Percentiles rank a stretch among this genome's conserved stretches.
Conservation (phyloP, 2,797 vertebrate species). For the Hemibagrus guttatus region DNA sequence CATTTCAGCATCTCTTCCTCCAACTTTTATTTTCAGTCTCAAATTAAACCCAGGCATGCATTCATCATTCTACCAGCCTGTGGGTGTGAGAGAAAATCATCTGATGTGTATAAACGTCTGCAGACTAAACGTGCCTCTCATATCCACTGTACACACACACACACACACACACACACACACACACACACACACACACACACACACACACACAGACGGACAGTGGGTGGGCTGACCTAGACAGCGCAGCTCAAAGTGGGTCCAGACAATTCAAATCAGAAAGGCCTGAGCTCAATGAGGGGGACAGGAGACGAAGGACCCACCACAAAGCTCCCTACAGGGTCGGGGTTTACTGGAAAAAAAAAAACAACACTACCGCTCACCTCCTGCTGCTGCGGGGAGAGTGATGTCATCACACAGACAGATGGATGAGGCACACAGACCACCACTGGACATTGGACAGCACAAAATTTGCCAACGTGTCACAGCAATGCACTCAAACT, state of each 20-base stretch:
- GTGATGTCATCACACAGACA: slow-evolving; percentile 55
- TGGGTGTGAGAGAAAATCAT: slow-evolving; percentile 45
- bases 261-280: slow-evolving; percentile 67
- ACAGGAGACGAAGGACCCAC: slow-evolving; percentile 54
- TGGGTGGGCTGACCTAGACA: slow-evolving; percentile 68
- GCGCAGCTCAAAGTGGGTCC: slow-evolving; percentile 65
- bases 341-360: slow-evolving; percentile 57
- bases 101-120: slow-evolving; percentile 35
- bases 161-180: slow-evolving; percentile 35
- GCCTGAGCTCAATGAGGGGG: slow-evolving; percentile 58
- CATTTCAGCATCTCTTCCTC: slow-evolving; percentile 8
- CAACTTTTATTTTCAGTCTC: slow-evolving; percentile 18
- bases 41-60: slow-evolving; percentile 40
- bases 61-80: slow-evolving; percentile 25
- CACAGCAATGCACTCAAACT: slow-evolving; percentile 38
- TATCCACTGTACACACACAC: slow-evolving; percentile 37
- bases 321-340: slow-evolving; percentile 63
- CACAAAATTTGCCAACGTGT: slow-evolving; percentile 37
- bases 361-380: slow-evolving; percentile 48
- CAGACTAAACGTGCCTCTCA: slow-evolving; percentile 29
- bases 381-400: slow-evolving; percentile 52
- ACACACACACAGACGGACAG: slow-evolving; percentile 31
- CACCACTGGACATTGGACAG: slow-evolving; percentile 49
- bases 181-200: slow-evolving; percentile 35
- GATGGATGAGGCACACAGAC: slow-evolving; percentile 45